Base-by-base conservation (phyloP, 2,888 invertebrate species). In the Trichopoda pennipes region DNA sequence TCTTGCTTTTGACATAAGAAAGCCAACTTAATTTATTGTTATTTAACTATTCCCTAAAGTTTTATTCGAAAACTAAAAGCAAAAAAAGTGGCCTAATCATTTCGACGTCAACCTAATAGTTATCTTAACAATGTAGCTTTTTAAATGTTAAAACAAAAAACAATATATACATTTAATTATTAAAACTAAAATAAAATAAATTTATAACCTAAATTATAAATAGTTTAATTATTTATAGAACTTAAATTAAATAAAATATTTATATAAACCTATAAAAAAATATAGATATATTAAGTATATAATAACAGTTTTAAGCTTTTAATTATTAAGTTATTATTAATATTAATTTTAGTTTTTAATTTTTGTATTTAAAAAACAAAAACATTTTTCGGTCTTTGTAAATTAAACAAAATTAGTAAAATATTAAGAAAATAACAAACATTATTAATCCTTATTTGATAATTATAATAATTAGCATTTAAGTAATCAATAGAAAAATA, bases 331-430 rank as follows among this genome's bases (percentile, higher is more conserved):
- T 28, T 56, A 21, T 17, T 9, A 61, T 23, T n/a, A 23, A 38
- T 16, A n/a, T 44, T 47, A 19, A 32, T 32, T n/a, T n/a, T 55
- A 28, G 17, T 47, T 32, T 42, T 19, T 19, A 28, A 47, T 28
- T 47, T 19, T 60, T 14, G 1, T 64, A 8, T 64, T 70, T 49
- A 35, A 35, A n/a, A 38, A 38, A 38, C 1, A 38, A 35, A 63
- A n/a, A 51, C 51, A 3, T 4, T 16, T 66, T 82, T 82, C 63
- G 75, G 35, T 75, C 75, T 61, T 79, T 82, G 81, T 82, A 82
- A 75, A 82, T 79, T 78, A 74, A 75, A 74, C 49, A 70, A 81
- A 81, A 78, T 78, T 77, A 81, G 74, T 44, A 77, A 81, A 77
- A 66, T 66, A 61, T 42, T 60, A 53, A 17, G 21, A 23, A 49